Percentiles rank a stretch among this genome's conserved stretches.
phyloP scores from a whole-genome alignment of 2,797 vertebrate species.

The Heteromormyrus szaboi region DNA sequence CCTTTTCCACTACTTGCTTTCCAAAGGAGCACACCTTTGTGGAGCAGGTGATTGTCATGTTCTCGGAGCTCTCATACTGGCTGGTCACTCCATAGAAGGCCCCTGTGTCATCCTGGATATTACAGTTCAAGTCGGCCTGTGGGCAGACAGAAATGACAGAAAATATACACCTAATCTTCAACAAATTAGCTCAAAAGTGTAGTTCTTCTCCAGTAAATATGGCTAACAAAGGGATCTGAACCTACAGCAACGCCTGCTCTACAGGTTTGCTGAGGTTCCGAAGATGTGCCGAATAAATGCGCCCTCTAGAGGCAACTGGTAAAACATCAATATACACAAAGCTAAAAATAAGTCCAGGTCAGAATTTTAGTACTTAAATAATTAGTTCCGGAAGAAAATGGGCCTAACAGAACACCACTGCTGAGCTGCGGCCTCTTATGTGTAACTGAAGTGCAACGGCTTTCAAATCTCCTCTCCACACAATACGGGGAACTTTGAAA shows the following conservation, averaged over 20 bases:
- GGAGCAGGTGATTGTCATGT: constrained; percentile 98
- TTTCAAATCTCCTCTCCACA: not conserved
- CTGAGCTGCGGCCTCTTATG: not conserved
- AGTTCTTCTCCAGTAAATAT: not conserved
- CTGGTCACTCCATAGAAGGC: constrained; percentile 95
- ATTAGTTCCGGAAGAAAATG: not conserved
- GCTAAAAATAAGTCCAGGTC: not conserved
- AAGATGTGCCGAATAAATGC: not conserved
- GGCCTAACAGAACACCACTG: not conserved
- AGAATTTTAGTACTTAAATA: not conserved
- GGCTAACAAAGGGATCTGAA: not conserved
- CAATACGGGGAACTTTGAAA: not conserved
- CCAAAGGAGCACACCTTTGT: constrained; percentile 99
- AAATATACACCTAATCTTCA: not conserved
- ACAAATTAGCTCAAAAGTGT: not conserved
- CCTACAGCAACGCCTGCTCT: not conserved
- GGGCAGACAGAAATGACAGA: not conserved
- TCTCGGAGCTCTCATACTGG: constrained; percentile 97
- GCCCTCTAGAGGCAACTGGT: constrained; percentile 26
- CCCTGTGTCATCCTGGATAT: constrained; percentile 89
- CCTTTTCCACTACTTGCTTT: constrained; percentile 99
- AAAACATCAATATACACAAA: not conserved
- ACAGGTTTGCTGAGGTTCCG: not conserved
- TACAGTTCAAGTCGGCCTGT: constrained; percentile 96
- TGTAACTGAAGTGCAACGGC: not conserved